These are phyloP conservation scores for Crioceris asparagi DNA, from an alignment of 2,888 invertebrate species.

Conservation along the genomic window DNA sequence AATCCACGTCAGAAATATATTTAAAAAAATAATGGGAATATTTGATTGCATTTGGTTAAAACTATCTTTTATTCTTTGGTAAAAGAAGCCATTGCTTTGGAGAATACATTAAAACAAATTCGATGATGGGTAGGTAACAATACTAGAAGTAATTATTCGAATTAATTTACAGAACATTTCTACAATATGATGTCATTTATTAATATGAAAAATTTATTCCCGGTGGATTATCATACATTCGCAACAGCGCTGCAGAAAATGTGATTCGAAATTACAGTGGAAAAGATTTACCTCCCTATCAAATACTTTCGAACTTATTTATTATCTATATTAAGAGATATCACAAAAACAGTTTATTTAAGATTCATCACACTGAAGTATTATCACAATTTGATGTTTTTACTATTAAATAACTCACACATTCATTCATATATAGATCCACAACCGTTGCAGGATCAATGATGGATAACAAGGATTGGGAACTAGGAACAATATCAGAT, in stretches of 20 bases:
- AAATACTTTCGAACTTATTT: slow-evolving; percentile 27
- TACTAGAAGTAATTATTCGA: too few species aligned
- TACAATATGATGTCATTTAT: too few species aligned
- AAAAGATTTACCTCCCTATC: slow-evolving; percentile 20
- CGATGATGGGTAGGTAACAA: too few species aligned
- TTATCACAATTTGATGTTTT: slow-evolving; percentile 31
- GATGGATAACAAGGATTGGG: slow-evolving; percentile 21
- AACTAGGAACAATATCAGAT: slow-evolving; percentile 21
- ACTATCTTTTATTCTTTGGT: too few species aligned
- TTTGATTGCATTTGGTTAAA: too few species aligned
- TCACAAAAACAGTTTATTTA: slow-evolving; percentile 29
- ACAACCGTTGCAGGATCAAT: slow-evolving; percentile 18
- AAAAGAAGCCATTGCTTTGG: too few species aligned
- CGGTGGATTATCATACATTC: background rate
- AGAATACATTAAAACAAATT: too few species aligned
- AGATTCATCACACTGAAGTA: slow-evolving; percentile 32
- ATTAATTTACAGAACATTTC: too few species aligned
- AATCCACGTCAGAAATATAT: slow-evolving; percentile 18
- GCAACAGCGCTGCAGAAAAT: background rate
- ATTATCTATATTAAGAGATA: slow-evolving; percentile 26
- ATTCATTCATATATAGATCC: slow-evolving; percentile 22
- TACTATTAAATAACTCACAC: too few species aligned
- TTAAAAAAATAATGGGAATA: slow-evolving; percentile 11
- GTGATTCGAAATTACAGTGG: background rate
- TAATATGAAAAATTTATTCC: too few species aligned